Conservation (phyloP, 2,888 invertebrate species). For the Adelphocoris suturalis region DNA sequence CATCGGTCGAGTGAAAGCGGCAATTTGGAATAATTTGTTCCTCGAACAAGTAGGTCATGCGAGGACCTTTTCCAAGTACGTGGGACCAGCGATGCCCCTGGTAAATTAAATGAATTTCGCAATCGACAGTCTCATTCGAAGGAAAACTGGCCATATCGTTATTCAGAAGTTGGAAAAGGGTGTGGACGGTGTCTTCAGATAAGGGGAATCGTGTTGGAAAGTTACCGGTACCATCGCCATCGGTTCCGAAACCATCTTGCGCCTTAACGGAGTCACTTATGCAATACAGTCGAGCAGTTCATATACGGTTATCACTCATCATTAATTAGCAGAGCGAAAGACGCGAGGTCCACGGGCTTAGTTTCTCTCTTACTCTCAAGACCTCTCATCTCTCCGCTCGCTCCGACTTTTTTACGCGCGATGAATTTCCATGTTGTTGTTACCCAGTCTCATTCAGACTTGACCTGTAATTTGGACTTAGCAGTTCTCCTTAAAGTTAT, state of each 20-base stretch:
- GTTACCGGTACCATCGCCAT: neutral
- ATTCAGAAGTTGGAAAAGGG: conserved; percentile 61
- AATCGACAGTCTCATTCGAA: neutral
- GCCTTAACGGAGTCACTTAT: conserved; percentile 24
- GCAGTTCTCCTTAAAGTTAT: no score
- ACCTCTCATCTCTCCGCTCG: neutral
- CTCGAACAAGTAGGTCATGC: neutral
- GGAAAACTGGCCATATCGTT: conserved; percentile 37
- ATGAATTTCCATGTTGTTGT: conserved; percentile 14
- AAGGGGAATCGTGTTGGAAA: conserved; percentile 60
- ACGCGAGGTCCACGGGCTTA: neutral
- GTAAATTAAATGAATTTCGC: neutral
- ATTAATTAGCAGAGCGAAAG: conserved; percentile 43
- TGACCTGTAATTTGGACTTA: neutral
- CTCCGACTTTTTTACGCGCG: neutral
- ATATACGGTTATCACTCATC: conserved; percentile 54
- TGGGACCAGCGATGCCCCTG: conserved; percentile 30
- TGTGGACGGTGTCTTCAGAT: conserved; percentile 56
- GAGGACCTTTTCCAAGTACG: neutral
- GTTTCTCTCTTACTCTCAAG: neutral
- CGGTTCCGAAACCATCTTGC: neutral
- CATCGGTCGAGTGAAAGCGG: neutral
- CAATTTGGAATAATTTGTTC: neutral
- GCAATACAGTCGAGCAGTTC: conserved; percentile 20
- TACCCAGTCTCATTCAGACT: neutral